Percentiles rank a stretch among this genome's conserved stretches.
These are phyloP conservation scores for Pachycephus smyrnensis DNA, from an alignment of 2,888 invertebrate species.

Conservation along the genomic window DNA sequence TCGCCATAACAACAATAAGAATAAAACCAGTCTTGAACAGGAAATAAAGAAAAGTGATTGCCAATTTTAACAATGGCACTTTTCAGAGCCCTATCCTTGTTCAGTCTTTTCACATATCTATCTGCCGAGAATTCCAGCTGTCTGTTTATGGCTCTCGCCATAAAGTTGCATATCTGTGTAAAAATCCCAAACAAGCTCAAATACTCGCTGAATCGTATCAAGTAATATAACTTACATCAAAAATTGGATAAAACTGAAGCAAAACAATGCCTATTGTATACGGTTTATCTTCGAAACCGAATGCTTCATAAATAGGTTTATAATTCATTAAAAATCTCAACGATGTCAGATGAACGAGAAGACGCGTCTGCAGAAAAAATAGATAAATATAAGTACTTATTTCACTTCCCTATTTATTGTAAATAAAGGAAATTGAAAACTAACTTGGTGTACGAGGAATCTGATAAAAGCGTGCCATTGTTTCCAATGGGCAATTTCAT, in stretches of 20 bases:
- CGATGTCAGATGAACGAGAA: constrained; percentile 2
- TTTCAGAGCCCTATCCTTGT: constrained; percentile 7
- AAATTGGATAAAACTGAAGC: constrained; percentile 7
- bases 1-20: constrained; percentile 1
- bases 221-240: constrained; percentile 8
- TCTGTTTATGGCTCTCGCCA: constrained; percentile 1
- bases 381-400: not conserved
- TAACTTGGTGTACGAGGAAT: constrained; percentile 11
- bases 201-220: not conserved
- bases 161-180: constrained; percentile 8
- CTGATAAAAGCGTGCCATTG: constrained; percentile 2
- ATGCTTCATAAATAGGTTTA: constrained; percentile 11
- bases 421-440: not conserved
- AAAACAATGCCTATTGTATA: constrained; percentile 10
- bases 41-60: constrained; percentile 3
- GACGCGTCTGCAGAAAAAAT: not conserved
- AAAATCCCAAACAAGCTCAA: not conserved
- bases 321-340: constrained; percentile 11
- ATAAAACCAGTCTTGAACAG: constrained; percentile 15
- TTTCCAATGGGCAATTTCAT: constrained; percentile 16
- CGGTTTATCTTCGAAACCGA: constrained; percentile 12
- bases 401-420: not conserved
- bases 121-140: constrained; percentile 12
- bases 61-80: constrained; percentile 13
- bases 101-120: constrained; percentile 11